A percentile compares a stretch with the other conserved stretches of the same genome.
Conservation (phyloP, 2,113 vertebrate species). For the Cheirogaleus medius region DNA sequence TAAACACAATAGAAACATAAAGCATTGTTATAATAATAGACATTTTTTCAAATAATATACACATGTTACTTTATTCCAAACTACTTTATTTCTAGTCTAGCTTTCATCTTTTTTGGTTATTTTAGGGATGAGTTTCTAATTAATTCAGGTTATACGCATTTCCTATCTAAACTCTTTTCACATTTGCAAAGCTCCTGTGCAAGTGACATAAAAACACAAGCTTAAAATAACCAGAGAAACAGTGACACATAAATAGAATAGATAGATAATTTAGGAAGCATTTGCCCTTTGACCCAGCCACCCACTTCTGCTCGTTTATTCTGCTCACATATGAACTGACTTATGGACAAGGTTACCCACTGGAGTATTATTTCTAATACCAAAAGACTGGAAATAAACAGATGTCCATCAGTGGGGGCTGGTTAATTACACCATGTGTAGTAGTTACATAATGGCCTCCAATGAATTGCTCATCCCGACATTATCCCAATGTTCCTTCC, state of each 20-base stretch:
- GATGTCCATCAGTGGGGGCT: background rate
- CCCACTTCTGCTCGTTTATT: background rate
- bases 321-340: background rate
- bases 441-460: accelerated
- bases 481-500: background rate
- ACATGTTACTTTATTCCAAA: background rate
- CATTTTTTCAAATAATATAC: background rate
- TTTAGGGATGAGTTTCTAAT: constrained; percentile 41
- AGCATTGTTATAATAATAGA: background rate
- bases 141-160: background rate
- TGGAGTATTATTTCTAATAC: background rate
- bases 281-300: background rate
- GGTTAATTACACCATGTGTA: accelerated
- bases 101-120: background rate
- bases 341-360: background rate
- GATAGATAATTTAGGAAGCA: background rate
- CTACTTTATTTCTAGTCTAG: background rate
- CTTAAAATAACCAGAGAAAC: constrained; percentile 42
- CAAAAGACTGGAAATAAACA: background rate
- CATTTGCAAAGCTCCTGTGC: constrained; percentile 28
- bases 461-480: background rate
- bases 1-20: background rate
- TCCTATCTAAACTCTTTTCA: constrained; percentile 39
- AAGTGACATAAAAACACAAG: background rate
- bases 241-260: background rate